A percentile compares a stretch with the other conserved stretches of the same genome.
Evolutionary conservation across 2,113 vertebrate species (phyloP).

Genomic region (Psettodes erumei): DNA sequence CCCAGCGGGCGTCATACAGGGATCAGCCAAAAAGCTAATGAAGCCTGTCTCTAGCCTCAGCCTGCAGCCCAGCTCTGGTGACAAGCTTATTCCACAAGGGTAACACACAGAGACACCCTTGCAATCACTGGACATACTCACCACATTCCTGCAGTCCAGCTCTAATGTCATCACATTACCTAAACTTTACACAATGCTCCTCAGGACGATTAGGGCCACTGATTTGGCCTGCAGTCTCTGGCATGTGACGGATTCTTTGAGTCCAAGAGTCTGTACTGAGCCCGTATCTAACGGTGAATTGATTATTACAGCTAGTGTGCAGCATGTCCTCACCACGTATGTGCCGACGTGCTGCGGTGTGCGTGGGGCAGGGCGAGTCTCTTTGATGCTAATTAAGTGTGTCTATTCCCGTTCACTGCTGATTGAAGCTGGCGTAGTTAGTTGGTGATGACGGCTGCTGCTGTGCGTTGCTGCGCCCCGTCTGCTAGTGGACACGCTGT

Average conservation of each 20-base stretch:
- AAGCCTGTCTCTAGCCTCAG: slow-evolving; percentile 52
- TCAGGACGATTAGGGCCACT: slow-evolving; percentile 43
- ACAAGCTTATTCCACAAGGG: slow-evolving; percentile 51
- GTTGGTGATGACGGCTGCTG: slow-evolving; percentile 76
- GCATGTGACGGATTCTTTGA: slow-evolving; percentile 45
- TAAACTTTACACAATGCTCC: slow-evolving; percentile 61
- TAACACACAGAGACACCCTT: slow-evolving; percentile 60
- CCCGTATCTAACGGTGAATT: slow-evolving; percentile 2
- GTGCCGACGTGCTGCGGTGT: slow-evolving; percentile 26
- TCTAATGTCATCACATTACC: slow-evolving; percentile 68
- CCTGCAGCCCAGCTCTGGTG: slow-evolving; percentile 65
- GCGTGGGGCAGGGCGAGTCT: slow-evolving; percentile 22
- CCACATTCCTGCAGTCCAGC: slow-evolving; percentile 60
- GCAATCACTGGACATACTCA: slow-evolving; percentile 69
- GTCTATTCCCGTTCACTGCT: slow-evolving; percentile 65
- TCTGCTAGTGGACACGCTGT: slow-evolving; percentile 69
- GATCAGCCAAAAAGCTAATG: slow-evolving; percentile 65
- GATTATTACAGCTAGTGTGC: slow-evolving; percentile 41
- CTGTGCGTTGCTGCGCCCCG: slow-evolving; percentile 65
- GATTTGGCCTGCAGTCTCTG: slow-evolving; percentile 55
- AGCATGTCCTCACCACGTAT: slow-evolving; percentile 47
- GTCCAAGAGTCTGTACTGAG: slow-evolving; percentile 34
- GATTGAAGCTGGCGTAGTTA: slow-evolving; percentile 62
- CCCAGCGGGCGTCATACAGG: slow-evolving; percentile 41
- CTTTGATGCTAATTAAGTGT: slow-evolving; percentile 74